Percentiles rank a stretch among this genome's conserved stretches.
These are phyloP conservation scores for Resseliella maxima DNA, from an alignment of 2,888 invertebrate species.

Conservation along the genomic window DNA sequence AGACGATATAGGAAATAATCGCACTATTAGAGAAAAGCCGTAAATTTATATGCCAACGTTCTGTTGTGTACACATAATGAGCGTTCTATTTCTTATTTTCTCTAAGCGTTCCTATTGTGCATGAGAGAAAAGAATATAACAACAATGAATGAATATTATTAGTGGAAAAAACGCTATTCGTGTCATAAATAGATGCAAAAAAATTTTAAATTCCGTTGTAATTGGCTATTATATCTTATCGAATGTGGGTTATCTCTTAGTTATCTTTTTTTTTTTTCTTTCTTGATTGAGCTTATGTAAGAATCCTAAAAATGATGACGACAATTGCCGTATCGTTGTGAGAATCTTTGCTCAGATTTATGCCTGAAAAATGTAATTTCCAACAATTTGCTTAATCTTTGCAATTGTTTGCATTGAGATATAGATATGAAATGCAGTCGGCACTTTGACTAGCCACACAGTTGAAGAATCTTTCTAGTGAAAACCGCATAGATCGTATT, in stretches of 20 bases:
- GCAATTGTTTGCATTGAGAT: no score
- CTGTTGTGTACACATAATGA: constrained; percentile 17
- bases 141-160: neutral
- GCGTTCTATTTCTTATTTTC: neutral
- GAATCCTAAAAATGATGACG: neutral
- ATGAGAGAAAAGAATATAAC: neutral
- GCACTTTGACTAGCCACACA: no score
- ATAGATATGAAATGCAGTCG: no score
- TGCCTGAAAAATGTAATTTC: neutral
- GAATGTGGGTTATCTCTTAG: neutral
- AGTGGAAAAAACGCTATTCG: neutral
- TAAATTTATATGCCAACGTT: neutral
- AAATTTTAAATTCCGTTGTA: neutral
- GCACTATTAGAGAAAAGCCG: neutral
- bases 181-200: neutral
- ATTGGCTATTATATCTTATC: constrained; percentile 32
- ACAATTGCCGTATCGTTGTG: neutral
- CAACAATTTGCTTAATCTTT: no score
- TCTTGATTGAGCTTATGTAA: neutral
- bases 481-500: no score
- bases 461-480: no score
- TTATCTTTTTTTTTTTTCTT: no score
- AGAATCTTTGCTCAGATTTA: neutral
- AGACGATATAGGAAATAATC: constrained; percentile 44
- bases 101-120: neutral